Evolutionary conservation across 2,113 vertebrate species (phyloP).

Genomic region (Aepyceros melampus): DNA sequence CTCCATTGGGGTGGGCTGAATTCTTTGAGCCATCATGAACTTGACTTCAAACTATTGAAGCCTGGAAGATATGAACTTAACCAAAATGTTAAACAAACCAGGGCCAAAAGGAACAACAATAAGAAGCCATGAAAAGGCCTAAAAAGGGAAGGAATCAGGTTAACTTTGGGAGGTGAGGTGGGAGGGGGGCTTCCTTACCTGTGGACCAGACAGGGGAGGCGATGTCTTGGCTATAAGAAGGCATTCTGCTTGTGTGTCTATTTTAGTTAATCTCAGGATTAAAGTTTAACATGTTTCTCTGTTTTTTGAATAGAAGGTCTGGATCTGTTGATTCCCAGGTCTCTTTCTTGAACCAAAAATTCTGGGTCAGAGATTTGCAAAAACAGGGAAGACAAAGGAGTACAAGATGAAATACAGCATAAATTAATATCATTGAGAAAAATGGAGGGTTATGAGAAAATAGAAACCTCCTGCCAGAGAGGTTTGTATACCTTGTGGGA

Average conservation of each 20-base stretch:
- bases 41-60: neutral
- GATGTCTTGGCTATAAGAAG: neutral
- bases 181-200: neutral
- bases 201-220: neutral
- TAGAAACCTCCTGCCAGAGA: neutral
- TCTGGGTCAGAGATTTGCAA: neutral
- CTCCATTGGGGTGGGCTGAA: neutral
- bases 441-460: neutral
- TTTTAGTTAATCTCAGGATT: neutral
- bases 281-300: neutral
- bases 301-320: neutral
- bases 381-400: accelerated
- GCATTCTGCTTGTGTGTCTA: neutral
- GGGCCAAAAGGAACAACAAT: neutral
- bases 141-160: neutral
- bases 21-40: neutral
- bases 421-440: neutral
- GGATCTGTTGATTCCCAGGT: neutral
- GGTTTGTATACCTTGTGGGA: neutral
- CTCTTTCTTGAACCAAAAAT: neutral
- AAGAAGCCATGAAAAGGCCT: neutral
- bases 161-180: neutral
- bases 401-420: neutral
- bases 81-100: neutral
- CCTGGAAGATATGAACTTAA: neutral